Evolutionary conservation across 2,888 invertebrate genomes (phyloP).

Genomic region (Zelleria hepariella): DNA sequence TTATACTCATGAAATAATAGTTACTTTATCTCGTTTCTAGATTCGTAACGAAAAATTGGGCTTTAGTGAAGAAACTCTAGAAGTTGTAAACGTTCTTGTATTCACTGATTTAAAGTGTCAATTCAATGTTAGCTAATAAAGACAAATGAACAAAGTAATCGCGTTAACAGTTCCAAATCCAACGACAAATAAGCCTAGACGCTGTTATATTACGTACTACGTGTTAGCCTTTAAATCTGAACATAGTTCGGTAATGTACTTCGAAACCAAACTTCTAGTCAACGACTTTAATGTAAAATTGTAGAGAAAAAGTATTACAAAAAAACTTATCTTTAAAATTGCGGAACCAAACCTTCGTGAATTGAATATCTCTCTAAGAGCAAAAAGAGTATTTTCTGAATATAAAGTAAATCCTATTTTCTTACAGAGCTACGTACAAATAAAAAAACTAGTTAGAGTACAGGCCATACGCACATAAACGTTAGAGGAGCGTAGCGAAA

Average conservation of each 20-base stretch:
- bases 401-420: conserved; percentile 63
- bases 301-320: not conserved
- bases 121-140: not conserved
- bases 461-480: conserved; percentile 59
- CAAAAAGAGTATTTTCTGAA: conserved; percentile 59
- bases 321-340: not conserved
- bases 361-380: conserved; percentile 51
- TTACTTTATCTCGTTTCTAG: not conserved
- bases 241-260: conserved; percentile 29
- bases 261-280: conserved; percentile 38
- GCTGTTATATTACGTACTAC: not conserved
- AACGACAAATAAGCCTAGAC: conserved; percentile 5
- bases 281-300: conserved; percentile 32
- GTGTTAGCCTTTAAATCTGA: conserved; percentile 13
- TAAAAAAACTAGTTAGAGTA: conserved; percentile 30
- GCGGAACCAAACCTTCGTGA: conserved; percentile 50
- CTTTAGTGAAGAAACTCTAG: not conserved
- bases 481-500: not conserved
- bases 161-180: not conserved
- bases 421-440: conserved; percentile 48
- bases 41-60: not conserved
- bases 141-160: not conserved
- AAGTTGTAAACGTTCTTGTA: not conserved
- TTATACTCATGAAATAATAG: conserved; percentile 17
- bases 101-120: not conserved